Base-by-base conservation (phyloP, 2,797 vertebrate genomes). In the Lophius americanus region DNA sequence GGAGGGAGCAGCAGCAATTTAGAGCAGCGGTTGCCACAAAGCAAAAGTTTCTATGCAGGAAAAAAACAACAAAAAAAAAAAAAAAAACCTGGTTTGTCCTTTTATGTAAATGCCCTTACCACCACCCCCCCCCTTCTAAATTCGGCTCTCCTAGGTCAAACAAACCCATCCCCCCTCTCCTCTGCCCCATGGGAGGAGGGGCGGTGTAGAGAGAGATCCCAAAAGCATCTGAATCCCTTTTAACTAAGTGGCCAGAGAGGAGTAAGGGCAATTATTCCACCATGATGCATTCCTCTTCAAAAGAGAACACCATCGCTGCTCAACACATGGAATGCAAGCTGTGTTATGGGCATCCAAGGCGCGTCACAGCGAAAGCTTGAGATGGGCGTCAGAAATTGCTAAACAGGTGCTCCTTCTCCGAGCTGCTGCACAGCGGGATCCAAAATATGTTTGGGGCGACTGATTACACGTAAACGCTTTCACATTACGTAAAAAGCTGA, bases 201-300 rank as follows among this genome's bases (percentile, higher is more conserved):
- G 90, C 83, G 79, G 62, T 79, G 72, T 75, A 70, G 74, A 38
- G 62, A 84, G 76, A 66, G 64, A 88, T 81, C 89, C 90, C 80
- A 82, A 88, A 89, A 91, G 90, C 91, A 93, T 93, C 90, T 92
- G 90, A 94, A 92, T 88, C 88, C 85, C 88, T 90, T 94, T 92
- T 91, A 90, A 91, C 85, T 92, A 85, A 92, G 88, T 89, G 87
- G 76, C 82, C 80, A 86, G 87, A 86, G 84, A 90, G 79, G 75
- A 91, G 85, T 90, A 82, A 88, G 83, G 85, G 83, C 84, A 90
- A 92, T 94, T 91, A 93, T 91, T 93, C 91, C 91, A 91, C 84
- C 78, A 73, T 82, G 83, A 90, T 88, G 89, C 89, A 91, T 94
- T 94, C 91, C 90, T 92, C 73, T 81, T 86, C 81, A 86, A 85